phyloP scores from a whole-genome alignment of 2,888 invertebrate genomes.

The Drosophila pseudotakahashii region DNA sequence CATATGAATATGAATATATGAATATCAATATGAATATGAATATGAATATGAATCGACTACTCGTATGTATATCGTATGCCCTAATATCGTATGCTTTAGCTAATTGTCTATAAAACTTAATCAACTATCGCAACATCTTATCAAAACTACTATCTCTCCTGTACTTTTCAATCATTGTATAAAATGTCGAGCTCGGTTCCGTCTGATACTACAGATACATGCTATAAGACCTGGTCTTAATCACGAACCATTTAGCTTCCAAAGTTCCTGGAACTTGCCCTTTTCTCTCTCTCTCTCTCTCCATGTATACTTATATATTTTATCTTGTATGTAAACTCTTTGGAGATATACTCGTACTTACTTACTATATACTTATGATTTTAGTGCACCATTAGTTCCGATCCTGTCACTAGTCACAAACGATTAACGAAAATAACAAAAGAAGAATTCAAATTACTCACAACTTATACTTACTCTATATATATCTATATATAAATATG shows the following conservation, averaged over 20 bases:
- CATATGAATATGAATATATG: slow-evolving; percentile 13
- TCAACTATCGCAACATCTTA: slow-evolving; percentile 31
- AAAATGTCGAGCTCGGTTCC: slow-evolving; percentile 35
- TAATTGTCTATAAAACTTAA: slow-evolving; percentile 38
- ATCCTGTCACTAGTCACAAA: slow-evolving; percentile 42
- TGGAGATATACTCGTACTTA: slow-evolving; percentile 26
- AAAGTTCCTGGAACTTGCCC: slow-evolving; percentile 28
- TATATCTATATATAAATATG: slow-evolving; percentile 25
- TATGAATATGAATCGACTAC: slow-evolving; percentile 32
- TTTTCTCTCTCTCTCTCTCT: slow-evolving; percentile 20
- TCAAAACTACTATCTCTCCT: slow-evolving; percentile 10
- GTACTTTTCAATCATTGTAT: slow-evolving; percentile 31
- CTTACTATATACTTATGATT: slow-evolving; percentile 47
- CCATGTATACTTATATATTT: slow-evolving; percentile 35
- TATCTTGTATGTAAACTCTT: slow-evolving; percentile 23
- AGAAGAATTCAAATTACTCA: slow-evolving; percentile 63
- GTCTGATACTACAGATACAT: slow-evolving; percentile 15
- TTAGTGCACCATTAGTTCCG: slow-evolving; percentile 58
- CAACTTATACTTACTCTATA: slow-evolving; percentile 38
- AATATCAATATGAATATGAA: slow-evolving; percentile 15
- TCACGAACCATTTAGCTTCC: slow-evolving; percentile 29
- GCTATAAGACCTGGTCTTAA: slow-evolving; percentile 1
- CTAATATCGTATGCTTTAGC: slow-evolving; percentile 45
- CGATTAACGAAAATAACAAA: slow-evolving; percentile 60
- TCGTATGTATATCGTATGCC: slow-evolving; percentile 45